Evolutionary conservation across 1,140 invertebrate genomes (phyloP).

Genomic region (Thaumetopoea pityocampa): DNA sequence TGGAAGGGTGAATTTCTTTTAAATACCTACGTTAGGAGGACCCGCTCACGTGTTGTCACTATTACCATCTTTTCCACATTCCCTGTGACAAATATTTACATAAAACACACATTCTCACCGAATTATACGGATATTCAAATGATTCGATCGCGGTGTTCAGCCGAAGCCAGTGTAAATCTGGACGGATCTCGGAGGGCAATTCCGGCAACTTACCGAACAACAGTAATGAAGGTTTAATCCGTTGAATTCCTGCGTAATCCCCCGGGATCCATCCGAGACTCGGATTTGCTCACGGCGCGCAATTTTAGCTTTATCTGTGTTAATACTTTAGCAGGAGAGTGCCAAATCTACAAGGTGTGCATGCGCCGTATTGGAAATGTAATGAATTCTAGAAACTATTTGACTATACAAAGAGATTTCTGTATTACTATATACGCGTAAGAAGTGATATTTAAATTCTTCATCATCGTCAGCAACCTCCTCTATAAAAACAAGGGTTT

Average conservation of each 20-base stretch:
- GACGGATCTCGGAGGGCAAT: conserved; percentile 33
- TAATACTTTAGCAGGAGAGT: conserved; percentile 78
- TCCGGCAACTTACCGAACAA: conserved; percentile 43
- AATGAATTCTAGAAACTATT: no score
- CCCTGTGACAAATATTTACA: conserved; percentile 24
- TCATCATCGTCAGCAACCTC: no score
- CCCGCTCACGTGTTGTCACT: no score
- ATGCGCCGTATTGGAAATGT: no score
- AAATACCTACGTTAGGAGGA: no score
- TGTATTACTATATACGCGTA: no score
- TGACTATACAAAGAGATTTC: no score
- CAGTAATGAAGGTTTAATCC: conserved; percentile 56
- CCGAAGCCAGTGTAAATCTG: conserved; percentile 36
- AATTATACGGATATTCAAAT: conserved; percentile 30
- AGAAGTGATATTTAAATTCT: no score
- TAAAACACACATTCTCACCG: conserved; percentile 37
- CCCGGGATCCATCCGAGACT: conserved; percentile 29
- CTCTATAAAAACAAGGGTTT: no score
- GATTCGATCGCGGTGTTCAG: conserved; percentile 30
- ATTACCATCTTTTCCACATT: conserved; percentile 14
- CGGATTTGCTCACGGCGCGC: conserved; percentile 17
- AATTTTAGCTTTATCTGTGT: conserved; percentile 14
- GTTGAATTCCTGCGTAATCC: conserved; percentile 42
- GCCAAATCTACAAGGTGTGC: no score
- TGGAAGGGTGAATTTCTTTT: conserved; percentile 16